These are phyloP conservation scores for Diabrotica balteata DNA, from an alignment of 2,888 invertebrate genomes.

Conservation along the genomic window DNA sequence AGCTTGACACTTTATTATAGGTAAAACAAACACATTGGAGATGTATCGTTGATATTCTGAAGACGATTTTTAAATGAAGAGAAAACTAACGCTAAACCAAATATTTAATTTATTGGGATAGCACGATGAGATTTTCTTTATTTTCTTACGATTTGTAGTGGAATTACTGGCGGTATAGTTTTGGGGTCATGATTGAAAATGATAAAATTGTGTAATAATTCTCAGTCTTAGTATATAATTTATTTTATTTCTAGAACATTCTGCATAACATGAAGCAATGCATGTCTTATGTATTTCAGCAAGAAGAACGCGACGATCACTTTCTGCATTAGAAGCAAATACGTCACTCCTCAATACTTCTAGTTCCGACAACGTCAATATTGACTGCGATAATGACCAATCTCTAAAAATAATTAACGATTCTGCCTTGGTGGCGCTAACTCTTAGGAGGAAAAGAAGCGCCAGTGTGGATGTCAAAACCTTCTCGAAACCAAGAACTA, in stretches of 20 bases:
- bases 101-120: no score
- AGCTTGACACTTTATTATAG: no score
- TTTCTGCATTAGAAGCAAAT: constrained; percentile 4
- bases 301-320: constrained; percentile 11
- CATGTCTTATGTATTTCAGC: constrained; percentile 1
- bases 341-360: neutral
- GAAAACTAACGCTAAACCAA: no score
- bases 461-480: constrained; percentile 37
- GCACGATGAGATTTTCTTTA: no score
- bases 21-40: no score
- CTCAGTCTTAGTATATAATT: no score
- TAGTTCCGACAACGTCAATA: constrained; percentile 8
- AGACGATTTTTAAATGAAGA: no score
- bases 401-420: constrained; percentile 23
- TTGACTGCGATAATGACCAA: constrained; percentile 18
- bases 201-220: no score
- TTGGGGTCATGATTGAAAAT: no score
- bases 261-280: neutral
- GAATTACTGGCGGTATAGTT: no score
- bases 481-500: constrained; percentile 25
- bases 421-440: constrained; percentile 15
- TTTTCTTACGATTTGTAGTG: no score
- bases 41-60: no score
- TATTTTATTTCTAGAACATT: neutral
- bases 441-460: constrained; percentile 35